phyloP scores from a whole-genome alignment of 2,113 vertebrate genomes.

The Cercopithecus mona region DNA sequence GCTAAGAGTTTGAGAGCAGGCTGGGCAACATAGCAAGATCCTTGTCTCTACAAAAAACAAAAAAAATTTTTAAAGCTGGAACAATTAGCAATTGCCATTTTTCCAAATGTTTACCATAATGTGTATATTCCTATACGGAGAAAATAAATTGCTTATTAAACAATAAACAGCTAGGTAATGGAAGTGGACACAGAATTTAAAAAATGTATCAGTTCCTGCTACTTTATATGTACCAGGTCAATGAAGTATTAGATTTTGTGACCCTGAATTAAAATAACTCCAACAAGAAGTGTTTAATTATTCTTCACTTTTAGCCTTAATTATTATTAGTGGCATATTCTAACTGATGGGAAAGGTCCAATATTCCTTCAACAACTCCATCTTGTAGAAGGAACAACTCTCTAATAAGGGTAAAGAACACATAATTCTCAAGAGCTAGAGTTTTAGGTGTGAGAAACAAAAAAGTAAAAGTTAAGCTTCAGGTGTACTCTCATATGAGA shows the following conservation, averaged over 20 bases:
- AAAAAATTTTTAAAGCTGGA: no score
- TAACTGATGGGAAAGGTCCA: constrained; percentile 23
- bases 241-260: background rate
- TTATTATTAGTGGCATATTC: constrained; percentile 31
- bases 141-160: background rate
- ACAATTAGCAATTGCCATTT: background rate
- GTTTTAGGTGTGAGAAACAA: background rate
- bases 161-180: background rate
- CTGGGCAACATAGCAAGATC: no score
- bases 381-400: constrained; percentile 29
- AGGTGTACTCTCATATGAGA: background rate
- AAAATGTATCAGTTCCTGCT: background rate
- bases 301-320: constrained; percentile 4
- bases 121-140: background rate
- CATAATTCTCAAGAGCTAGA: background rate
- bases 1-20: no score
- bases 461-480: background rate
- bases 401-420: constrained; percentile 9
- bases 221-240: background rate
- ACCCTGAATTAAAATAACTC: constrained; percentile 18
- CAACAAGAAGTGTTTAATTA: background rate
- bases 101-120: background rate
- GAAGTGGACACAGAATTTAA: background rate
- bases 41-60: no score
- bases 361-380: background rate